Percentiles rank a stretch among this genome's conserved stretches.
These are phyloP conservation scores for Pandemis heparana DNA, from an alignment of 2,888 invertebrate species.

Conservation along the genomic window DNA sequence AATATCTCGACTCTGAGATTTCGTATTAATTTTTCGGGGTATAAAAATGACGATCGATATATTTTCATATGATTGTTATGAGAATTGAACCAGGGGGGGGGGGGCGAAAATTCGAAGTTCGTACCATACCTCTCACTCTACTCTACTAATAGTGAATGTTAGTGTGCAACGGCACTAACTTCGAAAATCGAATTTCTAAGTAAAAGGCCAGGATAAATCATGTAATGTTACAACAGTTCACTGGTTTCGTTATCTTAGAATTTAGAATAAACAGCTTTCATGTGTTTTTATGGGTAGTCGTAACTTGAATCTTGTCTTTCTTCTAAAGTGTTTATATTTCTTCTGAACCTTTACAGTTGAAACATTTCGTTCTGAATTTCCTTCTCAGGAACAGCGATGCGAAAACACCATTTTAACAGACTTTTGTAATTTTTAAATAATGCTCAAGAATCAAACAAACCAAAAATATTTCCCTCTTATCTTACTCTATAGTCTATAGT, in stretches of 20 bases:
- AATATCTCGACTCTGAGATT: background rate
- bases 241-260: background rate
- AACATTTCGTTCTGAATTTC: background rate
- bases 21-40: background rate
- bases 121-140: no score
- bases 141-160: no score
- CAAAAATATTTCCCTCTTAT: background rate
- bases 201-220: background rate
- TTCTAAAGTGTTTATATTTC: background rate
- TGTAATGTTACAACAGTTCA: background rate
- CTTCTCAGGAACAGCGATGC: background rate
- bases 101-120: no score
- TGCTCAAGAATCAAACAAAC: background rate
- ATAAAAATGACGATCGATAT: no score
- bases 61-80: background rate
- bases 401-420: background rate
- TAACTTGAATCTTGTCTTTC: background rate
- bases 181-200: no score
- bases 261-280: background rate
- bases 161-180: no score
- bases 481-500: background rate
- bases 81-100: background rate
- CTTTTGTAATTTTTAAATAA: background rate
- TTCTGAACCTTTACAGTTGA: background rate
- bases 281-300: background rate